phyloP scores from a whole-genome alignment of 2,113 vertebrate genomes.

The Oryzias celebensis region DNA sequence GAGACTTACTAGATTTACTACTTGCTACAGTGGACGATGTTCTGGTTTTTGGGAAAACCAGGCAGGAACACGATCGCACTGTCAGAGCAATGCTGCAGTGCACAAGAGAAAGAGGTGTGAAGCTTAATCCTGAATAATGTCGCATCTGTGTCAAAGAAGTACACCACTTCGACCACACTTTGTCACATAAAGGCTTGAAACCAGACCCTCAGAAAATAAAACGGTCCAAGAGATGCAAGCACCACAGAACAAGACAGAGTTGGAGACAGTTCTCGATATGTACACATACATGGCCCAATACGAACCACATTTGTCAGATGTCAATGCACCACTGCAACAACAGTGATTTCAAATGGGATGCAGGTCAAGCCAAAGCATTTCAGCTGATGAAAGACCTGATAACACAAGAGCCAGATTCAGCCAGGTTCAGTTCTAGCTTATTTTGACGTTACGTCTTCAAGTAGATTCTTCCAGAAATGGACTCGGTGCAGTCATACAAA shows the following conservation, averaged over 20 bases:
- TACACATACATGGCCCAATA: background rate
- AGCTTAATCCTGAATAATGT: background rate
- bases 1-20: rapidly evolving
- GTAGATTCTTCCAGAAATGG: too few species aligned
- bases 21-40: background rate
- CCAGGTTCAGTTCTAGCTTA: too few species aligned
- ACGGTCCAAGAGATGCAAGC: background rate
- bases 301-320: background rate
- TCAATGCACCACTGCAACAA: background rate
- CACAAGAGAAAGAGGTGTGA: background rate
- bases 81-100: rapidly evolving
- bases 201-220: background rate
- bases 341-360: background rate
- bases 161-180: background rate
- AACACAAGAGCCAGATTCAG: too few species aligned
- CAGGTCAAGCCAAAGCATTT: background rate
- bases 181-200: rapidly evolving
- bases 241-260: rapidly evolving
- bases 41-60: background rate
- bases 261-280: background rate
- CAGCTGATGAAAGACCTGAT: background rate
- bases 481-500: too few species aligned
- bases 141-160: background rate
- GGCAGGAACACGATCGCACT: background rate
- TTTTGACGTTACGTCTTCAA: too few species aligned